Evolutionary conservation across 2,113 vertebrate genomes (phyloP).

Genomic region (Hemiscyllium ocellatum): DNA sequence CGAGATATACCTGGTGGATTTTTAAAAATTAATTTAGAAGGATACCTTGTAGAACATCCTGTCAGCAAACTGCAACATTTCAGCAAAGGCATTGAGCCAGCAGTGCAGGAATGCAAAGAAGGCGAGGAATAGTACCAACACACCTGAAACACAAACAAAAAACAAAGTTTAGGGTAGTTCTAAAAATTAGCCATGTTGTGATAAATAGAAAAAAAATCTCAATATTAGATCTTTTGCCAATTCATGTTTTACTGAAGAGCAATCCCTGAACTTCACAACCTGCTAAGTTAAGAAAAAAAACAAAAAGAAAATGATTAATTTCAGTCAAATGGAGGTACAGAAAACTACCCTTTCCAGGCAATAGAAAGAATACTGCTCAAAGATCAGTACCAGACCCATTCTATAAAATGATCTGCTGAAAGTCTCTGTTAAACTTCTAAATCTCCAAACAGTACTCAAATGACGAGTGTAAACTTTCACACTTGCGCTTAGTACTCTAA

Average conservation of each 20-base stretch:
- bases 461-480: neutral
- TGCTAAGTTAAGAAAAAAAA: neutral
- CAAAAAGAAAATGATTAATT: neutral
- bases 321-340: neutral
- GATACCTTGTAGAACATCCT: constrained; percentile 77
- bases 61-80: constrained; percentile 73
- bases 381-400: neutral
- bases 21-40: neutral
- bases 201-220: neutral
- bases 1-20: neutral
- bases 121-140: constrained; percentile 60
- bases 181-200: neutral
- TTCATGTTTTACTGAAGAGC: neutral
- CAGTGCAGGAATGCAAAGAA: constrained; percentile 69
- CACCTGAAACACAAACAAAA: constrained; percentile 49
- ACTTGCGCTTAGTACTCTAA: neutral
- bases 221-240: too few species aligned
- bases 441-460: neutral
- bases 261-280: neutral
- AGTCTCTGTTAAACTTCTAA: neutral
- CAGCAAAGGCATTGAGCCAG: constrained; percentile 70
- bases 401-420: neutral
- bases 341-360: neutral
- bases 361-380: neutral
- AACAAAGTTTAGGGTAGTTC: neutral